These are phyloP conservation scores for Chrysaora quinquecirrha DNA, from an alignment of 30 jellyfish, hydroid and myxozoan species.

Conservation along the genomic window DNA sequence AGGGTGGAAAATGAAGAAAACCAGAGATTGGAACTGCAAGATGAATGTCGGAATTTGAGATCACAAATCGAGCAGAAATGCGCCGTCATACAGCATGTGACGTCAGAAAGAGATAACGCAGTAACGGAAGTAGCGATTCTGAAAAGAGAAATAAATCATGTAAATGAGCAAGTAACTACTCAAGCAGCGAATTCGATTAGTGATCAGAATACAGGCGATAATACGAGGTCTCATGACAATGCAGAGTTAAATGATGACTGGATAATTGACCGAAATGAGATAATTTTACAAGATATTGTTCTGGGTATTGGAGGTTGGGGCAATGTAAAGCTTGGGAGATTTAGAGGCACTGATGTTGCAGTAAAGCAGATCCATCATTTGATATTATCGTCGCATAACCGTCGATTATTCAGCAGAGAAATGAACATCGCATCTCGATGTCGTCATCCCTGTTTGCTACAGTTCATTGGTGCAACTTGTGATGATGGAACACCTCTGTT, in stretches of 20 bases:
- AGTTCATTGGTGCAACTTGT: constrained; percentile 95
- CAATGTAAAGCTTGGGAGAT: constrained; percentile 85
- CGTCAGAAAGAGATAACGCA: constrained; percentile 49
- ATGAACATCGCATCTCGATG: constrained; percentile 95
- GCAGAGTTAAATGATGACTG: constrained; percentile 52
- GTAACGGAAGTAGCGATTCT: constrained; percentile 44
- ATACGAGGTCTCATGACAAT: constrained; percentile 1
- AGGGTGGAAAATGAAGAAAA: constrained; percentile 50
- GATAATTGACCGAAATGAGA: constrained; percentile 80
- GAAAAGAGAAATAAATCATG: constrained; percentile 33
- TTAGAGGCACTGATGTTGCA: constrained; percentile 96
- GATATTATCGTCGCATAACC: constrained; percentile 90
- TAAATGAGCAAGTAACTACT: constrained; percentile 4
- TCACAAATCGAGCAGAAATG: constrained; percentile 40
- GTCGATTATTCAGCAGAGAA: constrained; percentile 94
- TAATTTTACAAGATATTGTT: constrained; percentile 38
- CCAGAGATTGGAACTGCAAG: constrained; percentile 17
- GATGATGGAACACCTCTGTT: constrained; percentile 92
- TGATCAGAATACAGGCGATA: neutral
- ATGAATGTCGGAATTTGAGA: constrained; percentile 32
- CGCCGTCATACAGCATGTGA: constrained; percentile 20
- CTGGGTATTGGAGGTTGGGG: constrained; percentile 99
- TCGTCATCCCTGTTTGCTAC: constrained; percentile 96
- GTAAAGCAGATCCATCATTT: constrained; percentile 91
- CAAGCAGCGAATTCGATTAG: neutral